Base-by-base conservation (phyloP, 2,888 invertebrate genomes). In the Patella pellucida region DNA sequence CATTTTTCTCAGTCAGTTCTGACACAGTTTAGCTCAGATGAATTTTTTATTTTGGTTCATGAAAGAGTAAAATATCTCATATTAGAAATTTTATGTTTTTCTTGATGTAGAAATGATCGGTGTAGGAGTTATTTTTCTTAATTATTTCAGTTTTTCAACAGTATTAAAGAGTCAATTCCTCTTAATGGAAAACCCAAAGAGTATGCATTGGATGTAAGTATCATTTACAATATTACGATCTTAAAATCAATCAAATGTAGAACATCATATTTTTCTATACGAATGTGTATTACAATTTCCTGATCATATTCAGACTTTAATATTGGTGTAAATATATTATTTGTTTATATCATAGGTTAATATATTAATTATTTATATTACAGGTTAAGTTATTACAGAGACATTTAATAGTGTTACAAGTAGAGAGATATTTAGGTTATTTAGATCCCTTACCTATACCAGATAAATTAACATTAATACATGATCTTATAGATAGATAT, bases 371-470 rank as follows among this genome's bases (percentile, higher is more conserved):
- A 74, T 68, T 51, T 72, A 70, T 69, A 69, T 79, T 82, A 12
- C 79, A 91, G 91, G 84, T 87, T n/a, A 89, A 94, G 84, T 94
- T 95, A 91, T 95, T 97, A 93, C 95, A 95, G 86, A 93, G 94
- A 74, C 96, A 97, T 87, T 93, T 97, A 77, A 95, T 95, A 78
- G 94, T 95, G 71, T 88, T 96, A 68, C 95, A 95, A 87, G 92
- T 96, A 71, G 94, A 94, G 86, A 93, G 96, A 4, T 93, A 95
- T 84, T 94, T 95, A 76, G 95, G 96, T 5, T 91, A 92, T 68
- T 94, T 95, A 86, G 92, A 93, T 75, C 92, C 93, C 16, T 88
- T 94, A 51, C 88, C 92, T 0, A 90, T 72, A 52, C 85, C 86
- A 9, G 86, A 89, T 78, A 92, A 93, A 76, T 89, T 94, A 1